These are phyloP conservation scores for Eupeodes luniger DNA, from an alignment of 2,888 invertebrate species.

Conservation along the genomic window DNA sequence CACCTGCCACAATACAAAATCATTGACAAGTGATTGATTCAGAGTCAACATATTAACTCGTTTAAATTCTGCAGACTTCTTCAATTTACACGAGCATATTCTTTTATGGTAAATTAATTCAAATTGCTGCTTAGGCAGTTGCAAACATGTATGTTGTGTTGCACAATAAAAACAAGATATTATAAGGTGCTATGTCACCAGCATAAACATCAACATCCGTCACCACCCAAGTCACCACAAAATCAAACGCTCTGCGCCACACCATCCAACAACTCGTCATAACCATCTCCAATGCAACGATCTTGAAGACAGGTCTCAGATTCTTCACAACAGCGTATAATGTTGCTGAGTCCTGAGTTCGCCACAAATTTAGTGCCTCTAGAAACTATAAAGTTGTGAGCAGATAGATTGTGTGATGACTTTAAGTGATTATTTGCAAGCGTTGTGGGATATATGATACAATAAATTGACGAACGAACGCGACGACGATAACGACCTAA, in stretches of 20 bases:
- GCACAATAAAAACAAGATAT: conserved; percentile 34
- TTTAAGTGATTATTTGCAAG: conserved; percentile 70
- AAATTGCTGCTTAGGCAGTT: conserved; percentile 9
- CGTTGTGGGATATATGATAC: conserved; percentile 71
- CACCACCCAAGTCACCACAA: conserved; percentile 67
- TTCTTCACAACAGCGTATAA: conserved; percentile 36
- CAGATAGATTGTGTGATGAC: conserved; percentile 6
- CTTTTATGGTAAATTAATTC: conserved; percentile 53
- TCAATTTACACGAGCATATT: conserved; percentile 46
- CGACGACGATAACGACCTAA: conserved; percentile 51
- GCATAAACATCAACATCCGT: conserved; percentile 2
- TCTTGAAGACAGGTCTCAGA: conserved; percentile 72
- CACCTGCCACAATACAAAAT: conserved; percentile 34
- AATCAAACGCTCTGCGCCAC: conserved; percentile 53
- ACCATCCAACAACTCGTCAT: conserved; percentile 23
- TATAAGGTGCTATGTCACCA: conserved; percentile 55
- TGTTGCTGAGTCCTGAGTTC: conserved; percentile 26
- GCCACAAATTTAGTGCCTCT: conserved; percentile 58
- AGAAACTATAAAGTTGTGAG: conserved; percentile 7
- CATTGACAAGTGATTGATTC: conserved; percentile 53
- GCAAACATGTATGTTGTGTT: conserved; percentile 24
- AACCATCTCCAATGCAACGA: conserved; percentile 42
- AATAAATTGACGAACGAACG: not conserved
- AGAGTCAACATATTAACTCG: conserved; percentile 28
- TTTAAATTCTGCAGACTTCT: conserved; percentile 16